These are phyloP conservation scores for Pelodytes ibericus DNA, from an alignment of 2,797 vertebrate genomes.

Conservation along the genomic window DNA sequence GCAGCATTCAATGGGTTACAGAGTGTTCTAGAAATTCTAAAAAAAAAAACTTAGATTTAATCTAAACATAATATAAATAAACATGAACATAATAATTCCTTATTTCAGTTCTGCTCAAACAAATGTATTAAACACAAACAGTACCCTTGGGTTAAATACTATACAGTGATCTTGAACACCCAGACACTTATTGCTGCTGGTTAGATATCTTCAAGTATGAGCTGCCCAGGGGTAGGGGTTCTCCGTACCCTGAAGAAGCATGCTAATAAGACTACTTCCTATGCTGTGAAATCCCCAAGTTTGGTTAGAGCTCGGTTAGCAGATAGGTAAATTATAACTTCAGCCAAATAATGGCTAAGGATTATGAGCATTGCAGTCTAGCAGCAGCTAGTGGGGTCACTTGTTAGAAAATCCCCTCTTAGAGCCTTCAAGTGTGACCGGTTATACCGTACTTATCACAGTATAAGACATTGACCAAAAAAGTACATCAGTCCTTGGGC, in stretches of 20 bases:
- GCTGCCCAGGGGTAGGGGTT: not conserved
- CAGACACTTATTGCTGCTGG: slow-evolving; percentile 19
- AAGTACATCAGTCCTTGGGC: too few species aligned
- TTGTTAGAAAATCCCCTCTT: too few species aligned
- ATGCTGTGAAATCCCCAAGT: slow-evolving; percentile 35
- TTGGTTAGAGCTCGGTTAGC: too few species aligned
- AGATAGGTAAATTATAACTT: too few species aligned
- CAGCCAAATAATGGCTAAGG: too few species aligned
- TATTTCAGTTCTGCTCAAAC: slow-evolving; percentile 21
- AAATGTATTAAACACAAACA: slow-evolving; percentile 4
- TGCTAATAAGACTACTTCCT: not conserved
- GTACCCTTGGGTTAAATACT: not conserved
- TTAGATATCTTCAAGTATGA: not conserved
- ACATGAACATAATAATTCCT: slow-evolving; percentile 28
- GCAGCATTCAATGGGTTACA: slow-evolving; percentile 23
- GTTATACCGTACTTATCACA: slow-evolving; percentile 18
- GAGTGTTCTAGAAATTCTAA: slow-evolving; percentile 5
- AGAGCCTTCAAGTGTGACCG: slow-evolving; percentile 43
- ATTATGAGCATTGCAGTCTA: too few species aligned
- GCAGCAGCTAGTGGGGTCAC: too few species aligned
- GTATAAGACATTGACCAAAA: not conserved
- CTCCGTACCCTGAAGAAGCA: not conserved
- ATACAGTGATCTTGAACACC: not conserved
- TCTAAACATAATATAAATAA: slow-evolving; percentile 29
- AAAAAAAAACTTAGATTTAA: slow-evolving; percentile 7